Evolutionary conservation across 2,888 invertebrate genomes (phyloP).

Genomic region (Tholera decimalis): DNA sequence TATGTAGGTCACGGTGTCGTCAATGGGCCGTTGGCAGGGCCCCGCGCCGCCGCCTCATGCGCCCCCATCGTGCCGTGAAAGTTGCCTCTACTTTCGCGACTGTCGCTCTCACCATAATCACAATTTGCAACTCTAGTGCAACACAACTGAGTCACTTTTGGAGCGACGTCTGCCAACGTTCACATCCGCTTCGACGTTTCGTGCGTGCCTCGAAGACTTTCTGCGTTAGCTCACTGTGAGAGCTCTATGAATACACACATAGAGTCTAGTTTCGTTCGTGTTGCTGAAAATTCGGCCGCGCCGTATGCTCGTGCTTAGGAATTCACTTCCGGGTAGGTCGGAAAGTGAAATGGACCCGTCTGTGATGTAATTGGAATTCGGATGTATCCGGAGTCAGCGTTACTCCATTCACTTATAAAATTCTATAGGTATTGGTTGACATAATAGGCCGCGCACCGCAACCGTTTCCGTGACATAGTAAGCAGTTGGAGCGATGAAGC

Average conservation of each 20-base stretch:
- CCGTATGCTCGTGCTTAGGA: slow-evolving; percentile 91
- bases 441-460: slow-evolving; percentile 83
- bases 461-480: slow-evolving; percentile 79
- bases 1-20: slow-evolving; percentile 91
- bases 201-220: slow-evolving; percentile 84
- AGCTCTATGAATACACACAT: slow-evolving; percentile 71
- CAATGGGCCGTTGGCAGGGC: slow-evolving; percentile 89
- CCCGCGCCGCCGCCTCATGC: slow-evolving; percentile 86
- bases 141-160: slow-evolving; percentile 86
- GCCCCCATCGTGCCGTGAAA: slow-evolving; percentile 89
- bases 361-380: slow-evolving; percentile 91
- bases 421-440: slow-evolving; percentile 88
- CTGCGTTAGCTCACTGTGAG: slow-evolving; percentile 68
- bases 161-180: slow-evolving; percentile 79
- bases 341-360: slow-evolving; percentile 91
- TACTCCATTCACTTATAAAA: slow-evolving; percentile 90
- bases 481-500: slow-evolving; percentile 78
- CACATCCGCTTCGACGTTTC: slow-evolving; percentile 89
- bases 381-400: slow-evolving; percentile 90
- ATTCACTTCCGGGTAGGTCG: slow-evolving; percentile 91
- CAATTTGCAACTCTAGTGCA: slow-evolving; percentile 86
- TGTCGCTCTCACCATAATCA: slow-evolving; percentile 76
- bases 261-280: slow-evolving; percentile 77
- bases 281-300: slow-evolving; percentile 82
- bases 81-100: slow-evolving; percentile 91